Conservation (phyloP, 1,140 invertebrate genomes). For the Diachasmimorpha longicaudata region DNA sequence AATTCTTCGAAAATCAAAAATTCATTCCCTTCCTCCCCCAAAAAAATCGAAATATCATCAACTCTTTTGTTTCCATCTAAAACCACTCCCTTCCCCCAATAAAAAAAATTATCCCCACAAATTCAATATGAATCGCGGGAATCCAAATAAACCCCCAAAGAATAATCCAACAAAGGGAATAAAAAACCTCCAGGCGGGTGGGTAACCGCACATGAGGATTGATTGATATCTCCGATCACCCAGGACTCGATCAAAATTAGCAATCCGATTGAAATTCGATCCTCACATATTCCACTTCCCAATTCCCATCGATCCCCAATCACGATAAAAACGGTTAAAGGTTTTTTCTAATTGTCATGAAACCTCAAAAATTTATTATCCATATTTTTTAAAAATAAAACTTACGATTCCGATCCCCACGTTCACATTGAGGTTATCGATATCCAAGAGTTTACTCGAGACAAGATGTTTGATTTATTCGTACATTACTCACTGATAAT, state of each 20-base stretch:
- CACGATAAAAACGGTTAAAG: background rate
- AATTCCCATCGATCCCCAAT: slow-evolving; percentile 17
- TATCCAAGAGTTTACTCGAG: slow-evolving; percentile 31
- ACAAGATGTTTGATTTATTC: slow-evolving; percentile 45
- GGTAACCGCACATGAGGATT: slow-evolving; percentile 38
- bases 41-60: too few relatives aligned
- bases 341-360: background rate
- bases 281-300: slow-evolving; percentile 25
- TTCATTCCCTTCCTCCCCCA: too few relatives aligned
- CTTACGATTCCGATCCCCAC: background rate
- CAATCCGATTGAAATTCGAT: slow-evolving; percentile 43
- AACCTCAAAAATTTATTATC: background rate
- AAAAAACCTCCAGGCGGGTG: slow-evolving; percentile 26
- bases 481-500: slow-evolving; percentile 50
- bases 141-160: slow-evolving; percentile 6
- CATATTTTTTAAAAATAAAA: background rate
- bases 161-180: slow-evolving; percentile 34
- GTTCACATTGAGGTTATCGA: slow-evolving; percentile 38
- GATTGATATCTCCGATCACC: slow-evolving; percentile 38
- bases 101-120: slow-evolving; percentile 13
- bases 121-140: slow-evolving; percentile 39
- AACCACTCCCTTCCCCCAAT: background rate
- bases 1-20: too few relatives aligned
- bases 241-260: slow-evolving; percentile 29
- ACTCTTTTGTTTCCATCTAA: too few relatives aligned